A percentile compares a stretch with the other conserved stretches of the same genome.
phyloP scores from a whole-genome alignment of 2,113 vertebrate species.

The Dicrurus megarhynchus region DNA sequence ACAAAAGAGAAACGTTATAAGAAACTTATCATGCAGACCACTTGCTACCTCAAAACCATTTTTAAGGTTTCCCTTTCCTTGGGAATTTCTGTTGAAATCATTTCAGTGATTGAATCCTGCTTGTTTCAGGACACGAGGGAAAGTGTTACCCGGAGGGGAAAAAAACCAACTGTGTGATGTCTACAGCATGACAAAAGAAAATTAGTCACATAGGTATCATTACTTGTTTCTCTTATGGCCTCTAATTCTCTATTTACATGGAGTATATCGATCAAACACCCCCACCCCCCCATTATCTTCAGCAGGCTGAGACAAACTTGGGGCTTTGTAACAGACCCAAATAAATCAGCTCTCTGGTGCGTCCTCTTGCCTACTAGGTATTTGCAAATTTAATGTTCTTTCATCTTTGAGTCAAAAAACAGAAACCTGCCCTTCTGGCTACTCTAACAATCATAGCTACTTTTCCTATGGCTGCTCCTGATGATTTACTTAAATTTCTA shows the following conservation, averaged over 20 bases:
- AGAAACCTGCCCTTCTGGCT: neutral
- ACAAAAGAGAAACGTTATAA: neutral
- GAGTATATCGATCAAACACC: neutral
- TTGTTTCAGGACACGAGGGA: neutral
- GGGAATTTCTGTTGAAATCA: slow-evolving; percentile 29
- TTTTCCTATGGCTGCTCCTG: neutral
- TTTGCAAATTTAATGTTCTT: neutral
- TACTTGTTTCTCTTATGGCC: neutral
- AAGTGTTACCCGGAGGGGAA: neutral
- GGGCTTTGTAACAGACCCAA: neutral
- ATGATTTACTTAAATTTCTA: slow-evolving; percentile 7
- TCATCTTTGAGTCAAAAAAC: neutral
- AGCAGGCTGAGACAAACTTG: neutral
- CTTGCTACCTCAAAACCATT: slow-evolving; percentile 10
- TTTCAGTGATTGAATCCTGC: slow-evolving; percentile 36
- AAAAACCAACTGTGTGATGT: neutral
- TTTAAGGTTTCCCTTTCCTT: slow-evolving; percentile 25
- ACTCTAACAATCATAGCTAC: neutral
- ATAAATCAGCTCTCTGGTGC: neutral
- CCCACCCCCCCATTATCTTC: neutral
- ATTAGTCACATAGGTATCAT: slow-evolving; percentile 36
- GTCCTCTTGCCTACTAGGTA: neutral
- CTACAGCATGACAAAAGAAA: slow-evolving; percentile 30
- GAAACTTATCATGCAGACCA: neutral
- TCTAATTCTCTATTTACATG: slow-evolving; percentile 27